phyloP scores from a whole-genome alignment of 1,140 invertebrate species.

The Leptopilina boulardi region DNA sequence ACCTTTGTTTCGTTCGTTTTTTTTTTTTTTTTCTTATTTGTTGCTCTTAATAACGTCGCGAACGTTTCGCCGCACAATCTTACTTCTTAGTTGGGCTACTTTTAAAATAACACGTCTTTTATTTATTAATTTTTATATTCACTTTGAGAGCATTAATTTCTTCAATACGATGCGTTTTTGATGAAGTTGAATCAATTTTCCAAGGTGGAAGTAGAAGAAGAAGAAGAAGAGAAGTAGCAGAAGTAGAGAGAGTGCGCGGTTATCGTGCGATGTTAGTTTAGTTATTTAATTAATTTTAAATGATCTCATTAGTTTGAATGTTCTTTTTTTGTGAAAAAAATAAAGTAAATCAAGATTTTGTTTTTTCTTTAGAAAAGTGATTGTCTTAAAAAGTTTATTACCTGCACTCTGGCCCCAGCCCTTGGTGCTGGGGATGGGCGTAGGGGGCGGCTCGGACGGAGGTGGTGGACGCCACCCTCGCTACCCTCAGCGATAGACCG shows the following conservation, averaged over 20 bases:
- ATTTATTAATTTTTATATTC: not conserved
- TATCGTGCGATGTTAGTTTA: conserved; percentile 42
- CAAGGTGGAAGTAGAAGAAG: conserved; percentile 39
- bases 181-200: not conserved
- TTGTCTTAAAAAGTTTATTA: conserved; percentile 55
- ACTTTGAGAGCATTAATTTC: not conserved
- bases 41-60: conserved; percentile 42
- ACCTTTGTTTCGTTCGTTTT: conserved; percentile 68
- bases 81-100: conserved; percentile 56
- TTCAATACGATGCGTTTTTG: not conserved
- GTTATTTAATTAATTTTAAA: not conserved
- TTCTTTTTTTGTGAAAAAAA: not conserved
- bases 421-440: conserved; percentile 75
- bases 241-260: conserved; percentile 53
- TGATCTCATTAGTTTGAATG: not conserved
- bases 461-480: conserved; percentile 77
- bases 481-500: conserved; percentile 75
- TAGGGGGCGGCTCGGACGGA: conserved; percentile 76
- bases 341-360: no score
- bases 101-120: conserved; percentile 46
- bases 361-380: not conserved
- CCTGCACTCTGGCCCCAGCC: conserved; percentile 75
- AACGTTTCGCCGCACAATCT: conserved; percentile 57
- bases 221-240: conserved; percentile 45
- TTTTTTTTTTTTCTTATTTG: conserved; percentile 57